A percentile compares a stretch with the other conserved stretches of the same genome.
Conservation (phyloP, 2,113 vertebrate genomes). For the Mesocricetus auratus region DNA sequence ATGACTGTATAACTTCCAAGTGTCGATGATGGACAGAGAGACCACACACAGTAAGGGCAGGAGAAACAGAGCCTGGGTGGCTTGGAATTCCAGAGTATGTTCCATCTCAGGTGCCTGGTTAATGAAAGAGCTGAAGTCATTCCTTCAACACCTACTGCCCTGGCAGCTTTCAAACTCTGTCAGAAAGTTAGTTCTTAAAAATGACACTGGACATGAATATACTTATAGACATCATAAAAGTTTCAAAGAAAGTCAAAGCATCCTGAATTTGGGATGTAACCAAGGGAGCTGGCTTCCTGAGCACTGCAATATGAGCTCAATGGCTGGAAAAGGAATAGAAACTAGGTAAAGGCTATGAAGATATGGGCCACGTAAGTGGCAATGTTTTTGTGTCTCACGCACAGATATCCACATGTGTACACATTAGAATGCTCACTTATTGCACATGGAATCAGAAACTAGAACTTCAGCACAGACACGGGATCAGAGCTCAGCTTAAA, state of each 20-base stretch:
- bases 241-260: neutral
- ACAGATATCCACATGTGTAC: accelerated
- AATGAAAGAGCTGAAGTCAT: neutral
- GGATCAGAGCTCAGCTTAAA: no score
- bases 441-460: accelerated
- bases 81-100: neutral
- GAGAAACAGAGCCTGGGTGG: accelerated
- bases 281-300: neutral
- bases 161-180: neutral
- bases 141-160: no score
- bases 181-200: neutral
- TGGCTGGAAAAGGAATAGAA: no score
- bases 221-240: neutral
- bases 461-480: neutral
- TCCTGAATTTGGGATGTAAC: neutral
- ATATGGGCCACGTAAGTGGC: neutral
- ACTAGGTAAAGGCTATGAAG: accelerated
- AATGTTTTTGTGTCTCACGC: no score
- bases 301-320: accelerated
- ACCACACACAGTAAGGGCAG: accelerated
- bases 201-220: neutral
- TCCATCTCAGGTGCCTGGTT: neutral
- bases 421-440: accelerated
- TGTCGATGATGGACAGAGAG: accelerated
- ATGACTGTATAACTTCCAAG: neutral